phyloP scores from a whole-genome alignment of 2,113 vertebrate species.

The Odobenus rosmarus region DNA sequence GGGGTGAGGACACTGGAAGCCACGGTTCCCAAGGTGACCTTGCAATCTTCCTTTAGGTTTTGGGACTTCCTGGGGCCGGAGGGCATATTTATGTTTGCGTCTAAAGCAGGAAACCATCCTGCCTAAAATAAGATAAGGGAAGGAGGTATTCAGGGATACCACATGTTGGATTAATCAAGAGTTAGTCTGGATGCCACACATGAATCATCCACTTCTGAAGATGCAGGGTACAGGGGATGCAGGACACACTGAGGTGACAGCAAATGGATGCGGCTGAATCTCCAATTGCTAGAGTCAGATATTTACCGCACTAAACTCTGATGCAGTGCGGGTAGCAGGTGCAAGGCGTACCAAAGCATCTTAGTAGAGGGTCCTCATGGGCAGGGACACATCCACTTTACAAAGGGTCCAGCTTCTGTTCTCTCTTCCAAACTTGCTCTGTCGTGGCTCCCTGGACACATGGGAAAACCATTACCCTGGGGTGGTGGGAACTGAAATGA shows the following conservation, averaged over 20 bases:
- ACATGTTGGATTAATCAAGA: no score
- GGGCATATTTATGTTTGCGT: not conserved
- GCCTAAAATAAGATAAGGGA: not conserved
- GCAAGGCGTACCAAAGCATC: not conserved
- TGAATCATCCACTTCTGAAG: no score
- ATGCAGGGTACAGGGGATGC: accelerated
- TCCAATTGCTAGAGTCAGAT: not conserved
- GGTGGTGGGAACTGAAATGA: not conserved
- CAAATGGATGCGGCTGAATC: no score
- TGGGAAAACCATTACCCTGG: not conserved
- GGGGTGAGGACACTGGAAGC: not conserved
- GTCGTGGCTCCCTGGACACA: not conserved
- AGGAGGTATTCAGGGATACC: not conserved
- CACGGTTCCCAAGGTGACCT: not conserved
- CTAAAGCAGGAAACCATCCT: not conserved
- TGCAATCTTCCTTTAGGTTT: not conserved
- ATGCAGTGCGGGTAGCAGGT: no score
- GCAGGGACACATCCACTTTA: not conserved
- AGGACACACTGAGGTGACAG: accelerated
- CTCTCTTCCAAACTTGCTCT: not conserved
- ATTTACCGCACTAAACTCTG: not conserved
- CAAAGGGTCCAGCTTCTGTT: not conserved
- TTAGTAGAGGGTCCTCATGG: no score
- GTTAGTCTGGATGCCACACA: not conserved
- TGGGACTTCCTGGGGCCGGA: not conserved